Evolutionary conservation across 2,113 vertebrate species (phyloP), one percentile per base, ranked within the genome.

Genomic region (Anarhynchus alexandrinus): DNA sequence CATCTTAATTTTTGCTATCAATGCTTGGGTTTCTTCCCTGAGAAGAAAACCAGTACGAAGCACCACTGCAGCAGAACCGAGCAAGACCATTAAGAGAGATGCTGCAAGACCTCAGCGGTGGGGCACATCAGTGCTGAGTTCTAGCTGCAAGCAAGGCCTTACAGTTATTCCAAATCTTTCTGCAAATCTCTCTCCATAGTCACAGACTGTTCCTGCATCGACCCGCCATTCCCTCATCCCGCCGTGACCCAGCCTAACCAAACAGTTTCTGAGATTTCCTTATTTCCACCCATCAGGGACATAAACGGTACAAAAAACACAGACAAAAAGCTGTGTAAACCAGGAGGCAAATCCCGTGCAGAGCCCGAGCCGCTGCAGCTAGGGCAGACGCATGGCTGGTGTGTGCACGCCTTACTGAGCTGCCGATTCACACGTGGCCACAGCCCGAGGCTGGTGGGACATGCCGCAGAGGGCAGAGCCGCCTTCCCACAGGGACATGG

Each of bases 401-500:
- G 49, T 51, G 22, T 12, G 23, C 49, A 49, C 21, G 11, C 49
- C 49, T 49, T 49, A 11, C 21, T 11, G 21, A 49, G 49, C 49
- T 23, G 49, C 49, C 12, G 49, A 66, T 4, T 76, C 32, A 30
- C 25, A 5, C 2, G 2, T 0, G 52, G 69, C 51, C 27, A 12
- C 34, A 36, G 55, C 36, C 23, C 12, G 12, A 25, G 49, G 49
- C 12, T 15, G 27, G 72, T 8, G 51, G 71, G 72, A 78, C 42
- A 25, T 0, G 3, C 32, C 4, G 2, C 61, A 34, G 52, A n/a
- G 27, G n/a, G 19, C 76, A 91, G 26, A 81, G 52, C 47, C 15
- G 0, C 40, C 61, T 64, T 82, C 34, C 52, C 71, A 36, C 3
- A 0, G 1, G 26, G n/a, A 59, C 34, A 45, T 1, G 0, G 52